phyloP scores from a whole-genome alignment of 2,113 vertebrate species.

The Lampris incognitus region DNA sequence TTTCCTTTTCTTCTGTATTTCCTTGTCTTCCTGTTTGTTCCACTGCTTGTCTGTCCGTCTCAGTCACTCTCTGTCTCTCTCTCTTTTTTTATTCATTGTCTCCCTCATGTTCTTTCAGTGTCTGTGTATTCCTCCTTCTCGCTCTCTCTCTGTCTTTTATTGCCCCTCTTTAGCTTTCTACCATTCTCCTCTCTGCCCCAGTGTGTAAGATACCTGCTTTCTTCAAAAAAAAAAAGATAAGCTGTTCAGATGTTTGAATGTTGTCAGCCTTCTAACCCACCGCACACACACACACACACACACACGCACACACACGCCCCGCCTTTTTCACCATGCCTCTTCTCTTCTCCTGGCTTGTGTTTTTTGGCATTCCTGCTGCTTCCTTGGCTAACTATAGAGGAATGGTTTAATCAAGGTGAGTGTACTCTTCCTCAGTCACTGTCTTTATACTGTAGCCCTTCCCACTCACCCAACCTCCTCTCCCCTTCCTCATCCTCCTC shows the following conservation, averaged over 20 bases:
- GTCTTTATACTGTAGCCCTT: slow-evolving; percentile 4
- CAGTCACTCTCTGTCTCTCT: not conserved
- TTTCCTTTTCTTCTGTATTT: not conserved
- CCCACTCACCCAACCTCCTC: slow-evolving; percentile 32
- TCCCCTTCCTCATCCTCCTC: slow-evolving; percentile 1
- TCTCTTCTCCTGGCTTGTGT: slow-evolving; percentile 81
- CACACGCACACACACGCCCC: slow-evolving; percentile 9
- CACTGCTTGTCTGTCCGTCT: slow-evolving; percentile 2
- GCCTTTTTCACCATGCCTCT: slow-evolving; percentile 81
- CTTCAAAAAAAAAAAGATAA: slow-evolving; percentile 7
- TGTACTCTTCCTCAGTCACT: slow-evolving; percentile 41
- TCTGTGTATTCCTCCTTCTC: slow-evolving; percentile 1
- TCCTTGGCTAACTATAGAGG: slow-evolving; percentile 94
- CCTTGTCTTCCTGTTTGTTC: not conserved
- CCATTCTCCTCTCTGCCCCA: not conserved
- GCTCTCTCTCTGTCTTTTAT: not conserved
- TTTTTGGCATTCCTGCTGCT: slow-evolving; percentile 88
- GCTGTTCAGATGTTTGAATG: slow-evolving; percentile 47
- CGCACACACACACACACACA: slow-evolving; percentile 42
- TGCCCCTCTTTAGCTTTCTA: slow-evolving; percentile 2
- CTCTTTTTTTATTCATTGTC: slow-evolving; percentile 9
- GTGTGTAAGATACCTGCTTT: slow-evolving; percentile 26
- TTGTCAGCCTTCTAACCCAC: slow-evolving; percentile 42
- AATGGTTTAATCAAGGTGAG: slow-evolving; percentile 99
- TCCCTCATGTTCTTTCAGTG: not conserved